phyloP scores from a whole-genome alignment of 2,113 vertebrate species.

The Salvelinus namaycush region DNA sequence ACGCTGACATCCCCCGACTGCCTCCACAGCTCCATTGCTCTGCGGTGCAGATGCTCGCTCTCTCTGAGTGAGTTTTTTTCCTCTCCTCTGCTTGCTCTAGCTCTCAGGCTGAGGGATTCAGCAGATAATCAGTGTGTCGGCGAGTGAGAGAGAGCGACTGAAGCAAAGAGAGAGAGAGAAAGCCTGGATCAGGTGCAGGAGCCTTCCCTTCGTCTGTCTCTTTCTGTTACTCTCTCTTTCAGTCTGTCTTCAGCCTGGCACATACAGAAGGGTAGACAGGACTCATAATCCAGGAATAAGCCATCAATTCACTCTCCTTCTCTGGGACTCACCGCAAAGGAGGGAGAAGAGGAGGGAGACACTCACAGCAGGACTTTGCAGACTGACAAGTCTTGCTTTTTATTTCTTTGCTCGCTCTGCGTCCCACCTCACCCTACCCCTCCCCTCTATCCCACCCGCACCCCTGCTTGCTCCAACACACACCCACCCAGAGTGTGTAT shows the following conservation, averaged over 20 bases:
- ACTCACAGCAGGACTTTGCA: slow-evolving; percentile 30
- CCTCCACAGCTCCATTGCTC: background rate
- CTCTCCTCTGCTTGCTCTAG: background rate
- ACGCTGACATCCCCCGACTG: slow-evolving; percentile 2
- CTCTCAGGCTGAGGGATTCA: slow-evolving; percentile 15
- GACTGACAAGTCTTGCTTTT: slow-evolving; percentile 23
- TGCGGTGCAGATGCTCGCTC: slow-evolving; percentile 9
- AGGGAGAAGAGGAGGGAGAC: slow-evolving; percentile 13
- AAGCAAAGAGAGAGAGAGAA: slow-evolving; percentile 4
- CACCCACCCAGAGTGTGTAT: background rate
- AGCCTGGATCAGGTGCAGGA: slow-evolving; percentile 8
- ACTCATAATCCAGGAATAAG: background rate
- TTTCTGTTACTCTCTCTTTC: background rate
- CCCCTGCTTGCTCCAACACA: background rate
- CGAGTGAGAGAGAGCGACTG: slow-evolving; percentile 20
- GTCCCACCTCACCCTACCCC: slow-evolving; percentile 4
- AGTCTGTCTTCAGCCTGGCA: too few species aligned
- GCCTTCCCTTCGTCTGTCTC: background rate
- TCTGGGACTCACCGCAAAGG: slow-evolving; percentile 22
- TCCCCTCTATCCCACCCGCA: background rate
- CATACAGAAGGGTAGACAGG: background rate
- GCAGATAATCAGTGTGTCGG: slow-evolving; percentile 10
- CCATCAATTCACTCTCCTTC: slow-evolving; percentile 1
- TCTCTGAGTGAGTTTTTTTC: slow-evolving; percentile 12
- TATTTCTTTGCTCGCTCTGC: slow-evolving; percentile 3